A percentile compares a stretch with the other conserved stretches of the same genome.
phyloP scores from a whole-genome alignment of 2,888 invertebrate genomes.

The Morpho achilles region DNA sequence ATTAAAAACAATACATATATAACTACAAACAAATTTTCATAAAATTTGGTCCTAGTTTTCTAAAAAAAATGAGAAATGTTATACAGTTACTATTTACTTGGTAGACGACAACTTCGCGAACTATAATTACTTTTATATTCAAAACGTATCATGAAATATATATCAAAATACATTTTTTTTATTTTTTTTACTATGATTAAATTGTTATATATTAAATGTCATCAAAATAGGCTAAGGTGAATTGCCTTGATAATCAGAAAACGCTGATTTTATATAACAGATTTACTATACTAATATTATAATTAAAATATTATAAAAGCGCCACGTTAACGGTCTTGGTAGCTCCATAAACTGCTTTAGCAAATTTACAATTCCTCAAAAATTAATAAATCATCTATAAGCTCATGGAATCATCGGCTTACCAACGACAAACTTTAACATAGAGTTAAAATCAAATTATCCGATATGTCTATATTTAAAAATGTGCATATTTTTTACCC shows the following conservation, averaged over 20 bases:
- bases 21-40: constrained; percentile 52
- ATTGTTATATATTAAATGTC: constrained; percentile 32
- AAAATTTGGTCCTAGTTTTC: constrained; percentile 66
- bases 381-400: constrained; percentile 33
- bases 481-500: constrained; percentile 22
- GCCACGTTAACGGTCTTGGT: constrained; percentile 30
- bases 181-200: constrained; percentile 26
- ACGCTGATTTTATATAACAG: constrained; percentile 18
- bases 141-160: constrained; percentile 27
- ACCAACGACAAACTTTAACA: constrained; percentile 15
- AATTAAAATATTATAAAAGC: constrained; percentile 36
- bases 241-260: constrained; percentile 11
- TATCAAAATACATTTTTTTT: constrained; percentile 35
- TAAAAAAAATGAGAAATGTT: constrained; percentile 32
- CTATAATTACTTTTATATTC: constrained; percentile 12
- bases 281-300: constrained; percentile 26
- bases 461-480: constrained; percentile 26
- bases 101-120: constrained; percentile 2
- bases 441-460: constrained; percentile 15
- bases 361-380: constrained; percentile 26
- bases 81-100: constrained; percentile 1
- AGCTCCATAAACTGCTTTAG: constrained; percentile 31
- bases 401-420: constrained; percentile 29
- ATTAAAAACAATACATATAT: constrained; percentile 65
- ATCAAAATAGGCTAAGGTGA: constrained; percentile 35